Evolutionary conservation across 1,140 invertebrate species (phyloP), one percentile per base, ranked within the genome.

Genomic region (Episyrphus balteatus): DNA sequence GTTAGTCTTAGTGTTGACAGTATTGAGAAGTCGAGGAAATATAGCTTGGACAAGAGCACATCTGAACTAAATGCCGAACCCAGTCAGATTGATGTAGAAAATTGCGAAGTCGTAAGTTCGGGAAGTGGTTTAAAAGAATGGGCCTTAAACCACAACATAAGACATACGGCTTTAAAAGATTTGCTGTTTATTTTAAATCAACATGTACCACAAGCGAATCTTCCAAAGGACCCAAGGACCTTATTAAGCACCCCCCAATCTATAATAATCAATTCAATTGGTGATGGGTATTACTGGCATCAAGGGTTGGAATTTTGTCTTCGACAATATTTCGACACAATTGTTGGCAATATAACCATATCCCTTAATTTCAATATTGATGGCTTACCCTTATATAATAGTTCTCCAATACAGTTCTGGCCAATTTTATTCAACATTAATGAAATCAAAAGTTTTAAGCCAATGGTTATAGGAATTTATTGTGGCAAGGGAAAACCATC

Each of bases 351-450:
- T 14, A 37, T 3, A 37, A 30, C 13, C 9, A 43, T 56, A n/a
- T 33, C 42, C 1, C 42, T 57, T 21, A 51, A 51, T 43, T 21
- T 57, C 7, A 50, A 52, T 38, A 45, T 57, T 15, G 55, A 57
- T 48, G 55, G 53, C 2, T 32, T 57, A 14, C 55, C 54, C 30
- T 47, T 59, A 12, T 50, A 51, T 46, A 61, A 58, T 50, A 55
- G 51, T 46, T 51, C 49, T 10, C 53, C 42, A 32, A 38, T 42
- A 42, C 47, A 51, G 40, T 58, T 60, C 51, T 59, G 56, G 56
- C 56, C 59, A 42, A 60, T 62, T 34, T 44, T 56, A 10, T 53
- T 42, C 34, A 56, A 54, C 15, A 57, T 53, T 42, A 32, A 45
- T 33, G 54, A 54, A 51, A 26, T 50, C 45, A 14, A 11, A 18